phyloP scores from a whole-genome alignment of 2,888 invertebrate genomes.

The Cryptus viduatorius region DNA sequence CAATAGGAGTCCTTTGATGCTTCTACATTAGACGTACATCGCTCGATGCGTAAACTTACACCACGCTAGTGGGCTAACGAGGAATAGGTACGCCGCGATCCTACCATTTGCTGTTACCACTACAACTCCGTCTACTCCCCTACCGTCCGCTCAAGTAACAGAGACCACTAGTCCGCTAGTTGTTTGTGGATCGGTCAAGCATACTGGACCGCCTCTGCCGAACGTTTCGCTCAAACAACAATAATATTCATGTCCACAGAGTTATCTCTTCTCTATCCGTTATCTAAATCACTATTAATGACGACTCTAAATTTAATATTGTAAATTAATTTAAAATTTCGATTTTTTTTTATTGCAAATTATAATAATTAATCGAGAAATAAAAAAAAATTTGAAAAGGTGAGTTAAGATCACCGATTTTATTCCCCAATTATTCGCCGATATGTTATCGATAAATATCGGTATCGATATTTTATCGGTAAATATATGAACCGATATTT shows the following conservation, averaged over 20 bases:
- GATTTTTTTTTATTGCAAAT: too few relatives aligned
- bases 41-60: slow-evolving; percentile 67
- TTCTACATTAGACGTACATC: slow-evolving; percentile 64
- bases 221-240: neutral
- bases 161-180: neutral
- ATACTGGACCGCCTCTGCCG: neutral
- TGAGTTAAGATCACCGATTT: too few relatives aligned
- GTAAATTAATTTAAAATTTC: too few relatives aligned
- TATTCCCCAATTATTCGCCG: too few relatives aligned
- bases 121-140: neutral
- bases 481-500: too few relatives aligned
- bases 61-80: slow-evolving; percentile 30
- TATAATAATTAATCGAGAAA: too few relatives aligned
- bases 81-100: slow-evolving; percentile 2
- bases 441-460: too few relatives aligned
- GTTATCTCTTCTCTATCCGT: too few relatives aligned
- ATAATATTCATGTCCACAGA: neutral
- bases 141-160: neutral
- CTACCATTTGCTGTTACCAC: slow-evolving; percentile 14
- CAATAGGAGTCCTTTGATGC: slow-evolving; percentile 70
- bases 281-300: too few relatives aligned
- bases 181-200: neutral
- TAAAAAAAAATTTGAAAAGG: too few relatives aligned
- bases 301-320: too few relatives aligned
- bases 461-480: too few relatives aligned